Evolutionary conservation across 1,140 invertebrate genomes (phyloP), one percentile per base, ranked within the genome.

Genomic region (Rhynchophorus ferrugineus): DNA sequence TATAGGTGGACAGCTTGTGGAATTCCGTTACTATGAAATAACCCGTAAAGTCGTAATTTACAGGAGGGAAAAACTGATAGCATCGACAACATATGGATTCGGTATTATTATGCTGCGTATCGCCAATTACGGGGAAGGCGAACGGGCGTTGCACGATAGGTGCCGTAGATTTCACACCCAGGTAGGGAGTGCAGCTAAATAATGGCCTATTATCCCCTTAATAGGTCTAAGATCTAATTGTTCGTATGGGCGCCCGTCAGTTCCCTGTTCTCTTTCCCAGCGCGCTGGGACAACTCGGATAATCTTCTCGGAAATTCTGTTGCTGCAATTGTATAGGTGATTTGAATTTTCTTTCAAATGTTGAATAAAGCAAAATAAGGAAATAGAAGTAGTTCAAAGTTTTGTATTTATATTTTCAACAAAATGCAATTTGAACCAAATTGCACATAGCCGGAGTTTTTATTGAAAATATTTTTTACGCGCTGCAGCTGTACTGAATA

Each of bases 1-100:
- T n/a, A 39, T 39, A 18, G 37, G 37, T 18, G 37, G 37, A 39
- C 37, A 39, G 37, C 19, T 39, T 17, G 16, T 39, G n/a, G 36
- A 16, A 14, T 38, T 14, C 36, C n/a, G 36, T 38, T 16, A 11
- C 6, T 2, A 2, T 38, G n/a, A 1, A 38, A 38, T 14, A n/a
- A 16, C 2, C 9, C n/a, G n/a, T 16, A n/a, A 42, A 49, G 22
- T 41, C 24, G 42, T 41, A 49, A 36, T n/a, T 20, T 18, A 9
- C 21, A 16, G 22, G 37, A 41, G 21, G 46, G 46, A 17, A 49
- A 38, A 38, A 22, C 37, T 19, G 46, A 18, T 38, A 49, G 9
- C 17, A 35, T 39, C 46, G 37, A 35, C 35, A 39, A 35, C 37
- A 49, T 29, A 29, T 29, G 24, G 24, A 29, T 29, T 29, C 11